Evolutionary conservation across 2,113 vertebrate species (phyloP), one percentile per base, ranked within the genome.

Genomic region (Taurulus bubalis): DNA sequence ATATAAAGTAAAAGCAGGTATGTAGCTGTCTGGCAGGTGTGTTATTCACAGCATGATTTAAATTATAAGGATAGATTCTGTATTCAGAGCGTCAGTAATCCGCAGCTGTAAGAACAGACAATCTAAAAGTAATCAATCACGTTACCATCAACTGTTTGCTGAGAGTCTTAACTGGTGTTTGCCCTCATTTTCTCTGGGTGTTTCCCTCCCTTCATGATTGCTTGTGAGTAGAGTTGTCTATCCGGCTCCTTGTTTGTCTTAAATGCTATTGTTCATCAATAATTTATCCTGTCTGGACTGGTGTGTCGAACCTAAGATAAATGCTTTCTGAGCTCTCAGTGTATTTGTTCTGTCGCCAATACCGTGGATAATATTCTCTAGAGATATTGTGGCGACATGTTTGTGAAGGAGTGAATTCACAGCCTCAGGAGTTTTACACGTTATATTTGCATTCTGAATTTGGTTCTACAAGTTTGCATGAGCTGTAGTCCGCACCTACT

Each of bases 391-490:
- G 32, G 18, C 7, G 0, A 72, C 15, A 28, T 73, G 47, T 53
- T 70, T n/a, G 3, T 34, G 64, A 66, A 30, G 59, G 26, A 84
- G 22, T 84, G 15, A 59, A 75, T 79, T 76, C 34, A 76, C 59
- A 87, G 38, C 68, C 82, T 10, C 3, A 24, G 79, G 75, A 77
- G 63, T 30, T 49, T 53, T 56, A 58, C 8, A 47, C 63, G 30
- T 85, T 71, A 14, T 53, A 79, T 93, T 90, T 93, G 88, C 82
- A 82, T 83, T 86, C 38, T 78, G 56, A 81, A 71, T 87, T 89
- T 87, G 72, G 75, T 71, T 51, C 36, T 20, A n/a, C 34, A 55
- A 3, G 83, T 90, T 87, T 86, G 71, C 75, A 91, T 79, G 51
- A 82, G 51, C 67, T 69, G 5, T 53, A 53, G 60, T 71, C 55